Evolutionary conservation across 2,888 invertebrate genomes (phyloP).

Genomic region (Nysson spinosus): DNA sequence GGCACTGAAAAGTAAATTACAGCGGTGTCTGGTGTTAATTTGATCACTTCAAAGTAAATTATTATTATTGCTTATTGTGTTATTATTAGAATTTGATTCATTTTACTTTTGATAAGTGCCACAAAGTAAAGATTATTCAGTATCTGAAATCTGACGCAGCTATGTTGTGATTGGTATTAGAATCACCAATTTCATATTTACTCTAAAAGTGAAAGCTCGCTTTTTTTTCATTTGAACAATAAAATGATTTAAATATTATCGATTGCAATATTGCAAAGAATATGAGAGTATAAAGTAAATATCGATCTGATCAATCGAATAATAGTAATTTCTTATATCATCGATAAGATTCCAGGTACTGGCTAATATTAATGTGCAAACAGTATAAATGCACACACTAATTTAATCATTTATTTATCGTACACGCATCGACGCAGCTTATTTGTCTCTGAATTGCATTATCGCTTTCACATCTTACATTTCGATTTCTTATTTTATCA

Average conservation of each 20-base stretch:
- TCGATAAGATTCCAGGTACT: background rate
- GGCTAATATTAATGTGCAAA: constrained; percentile 15
- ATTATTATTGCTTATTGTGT: constrained; percentile 32
- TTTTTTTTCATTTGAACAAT: too few relatives aligned
- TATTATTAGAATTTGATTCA: constrained; percentile 27
- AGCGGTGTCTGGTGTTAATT: constrained; percentile 55
- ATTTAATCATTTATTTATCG: constrained; percentile 48
- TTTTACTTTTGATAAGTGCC: constrained; percentile 27
- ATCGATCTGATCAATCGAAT: background rate
- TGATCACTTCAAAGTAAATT: constrained; percentile 29
- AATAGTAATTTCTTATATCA: background rate
- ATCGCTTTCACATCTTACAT: constrained; percentile 1
- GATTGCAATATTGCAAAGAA: too few relatives aligned
- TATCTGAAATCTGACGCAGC: constrained; percentile 11
- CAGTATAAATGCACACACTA: constrained; percentile 20
- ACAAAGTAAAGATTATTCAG: constrained; percentile 15
- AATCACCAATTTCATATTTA: too few relatives aligned
- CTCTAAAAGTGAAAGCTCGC: too few relatives aligned
- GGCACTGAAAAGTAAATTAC: constrained; percentile 38
- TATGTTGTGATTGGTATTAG: too few relatives aligned
- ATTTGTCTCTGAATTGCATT: constrained; percentile 9
- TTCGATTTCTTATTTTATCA: constrained; percentile 25
- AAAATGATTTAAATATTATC: too few relatives aligned
- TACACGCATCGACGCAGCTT: constrained; percentile 45
- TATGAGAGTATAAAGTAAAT: too few relatives aligned